phyloP scores from a whole-genome alignment of 2,113 vertebrate species.

The Xenopus borealis region DNA sequence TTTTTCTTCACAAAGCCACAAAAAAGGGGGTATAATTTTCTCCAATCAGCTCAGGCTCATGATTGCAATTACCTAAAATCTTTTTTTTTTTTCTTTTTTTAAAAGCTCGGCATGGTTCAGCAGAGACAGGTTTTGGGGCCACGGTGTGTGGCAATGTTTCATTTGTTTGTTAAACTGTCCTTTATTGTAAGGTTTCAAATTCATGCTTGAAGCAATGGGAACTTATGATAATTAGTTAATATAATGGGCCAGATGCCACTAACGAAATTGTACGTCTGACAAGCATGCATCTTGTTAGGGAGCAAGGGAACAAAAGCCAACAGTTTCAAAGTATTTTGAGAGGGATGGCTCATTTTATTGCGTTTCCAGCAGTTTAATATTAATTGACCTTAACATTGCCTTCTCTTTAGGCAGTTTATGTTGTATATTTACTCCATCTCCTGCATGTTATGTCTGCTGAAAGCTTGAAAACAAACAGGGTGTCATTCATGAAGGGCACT shows the following conservation, averaged over 20 bases:
- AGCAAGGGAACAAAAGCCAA: constrained; percentile 62
- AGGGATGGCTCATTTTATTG: background rate
- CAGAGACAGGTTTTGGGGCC: constrained; percentile 65
- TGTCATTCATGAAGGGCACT: no score
- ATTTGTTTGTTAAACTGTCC: constrained; percentile 74
- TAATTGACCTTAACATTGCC: constrained; percentile 16
- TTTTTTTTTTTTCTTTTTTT: constrained; percentile 61
- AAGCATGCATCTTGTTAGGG: constrained; percentile 64
- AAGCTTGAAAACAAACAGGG: no score
- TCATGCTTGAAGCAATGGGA: constrained; percentile 81
- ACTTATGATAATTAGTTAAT: constrained; percentile 90
- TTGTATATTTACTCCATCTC: no score
- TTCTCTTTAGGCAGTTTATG: background rate
- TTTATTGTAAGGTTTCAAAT: constrained; percentile 82
- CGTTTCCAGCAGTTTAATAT: background rate
- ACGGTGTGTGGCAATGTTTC: constrained; percentile 75
- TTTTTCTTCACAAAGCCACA: constrained; percentile 44
- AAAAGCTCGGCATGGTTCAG: constrained; percentile 69
- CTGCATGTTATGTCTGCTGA: no score
- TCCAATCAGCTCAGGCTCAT: constrained; percentile 88
- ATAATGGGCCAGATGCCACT: constrained; percentile 71
- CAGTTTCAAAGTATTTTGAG: constrained; percentile 37
- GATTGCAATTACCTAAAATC: constrained; percentile 90
- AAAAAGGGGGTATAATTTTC: constrained; percentile 87
- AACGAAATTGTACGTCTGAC: constrained; percentile 62